Conservation (phyloP, 23 tunicate species). For the Phallusia fumigata region DNA sequence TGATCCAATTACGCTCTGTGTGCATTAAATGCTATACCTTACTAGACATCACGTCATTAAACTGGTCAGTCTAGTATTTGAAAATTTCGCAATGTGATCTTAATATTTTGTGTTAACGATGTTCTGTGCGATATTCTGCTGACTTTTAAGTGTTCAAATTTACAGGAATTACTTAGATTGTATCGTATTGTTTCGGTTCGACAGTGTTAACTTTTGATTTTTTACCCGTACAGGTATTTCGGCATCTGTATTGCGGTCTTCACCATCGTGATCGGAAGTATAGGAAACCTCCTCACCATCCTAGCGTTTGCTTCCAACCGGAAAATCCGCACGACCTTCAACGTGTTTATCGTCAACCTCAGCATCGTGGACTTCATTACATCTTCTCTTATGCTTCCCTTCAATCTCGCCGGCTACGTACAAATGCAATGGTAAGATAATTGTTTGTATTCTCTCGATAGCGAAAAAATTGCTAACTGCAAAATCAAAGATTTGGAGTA, state of each 20-base stretch:
- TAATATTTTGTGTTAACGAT: too few relatives aligned
- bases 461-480: too few relatives aligned
- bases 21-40: too few relatives aligned
- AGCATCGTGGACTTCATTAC: slow-evolving; percentile 84
- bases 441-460: not conserved
- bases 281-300: slow-evolving; percentile 87
- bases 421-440: slow-evolving; percentile 81
- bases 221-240: slow-evolving; percentile 42
- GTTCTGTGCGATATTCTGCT: too few relatives aligned
- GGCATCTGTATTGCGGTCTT: slow-evolving; percentile 69
- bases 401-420: slow-evolving; percentile 89
- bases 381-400: slow-evolving; percentile 87
- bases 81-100: too few relatives aligned
- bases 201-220: not conserved
- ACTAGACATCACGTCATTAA: too few relatives aligned
- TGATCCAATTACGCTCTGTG: too few relatives aligned
- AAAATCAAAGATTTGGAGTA: too few relatives aligned
- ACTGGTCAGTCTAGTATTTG: too few relatives aligned
- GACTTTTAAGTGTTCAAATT: too few relatives aligned
- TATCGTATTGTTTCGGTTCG: too few relatives aligned
- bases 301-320: slow-evolving; percentile 59
- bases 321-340: slow-evolving; percentile 78
- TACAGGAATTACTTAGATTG: too few relatives aligned
- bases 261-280: slow-evolving; percentile 61
- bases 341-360: slow-evolving; percentile 75